Conservation (phyloP, 2,113 vertebrate species). For the Upupa epops region DNA sequence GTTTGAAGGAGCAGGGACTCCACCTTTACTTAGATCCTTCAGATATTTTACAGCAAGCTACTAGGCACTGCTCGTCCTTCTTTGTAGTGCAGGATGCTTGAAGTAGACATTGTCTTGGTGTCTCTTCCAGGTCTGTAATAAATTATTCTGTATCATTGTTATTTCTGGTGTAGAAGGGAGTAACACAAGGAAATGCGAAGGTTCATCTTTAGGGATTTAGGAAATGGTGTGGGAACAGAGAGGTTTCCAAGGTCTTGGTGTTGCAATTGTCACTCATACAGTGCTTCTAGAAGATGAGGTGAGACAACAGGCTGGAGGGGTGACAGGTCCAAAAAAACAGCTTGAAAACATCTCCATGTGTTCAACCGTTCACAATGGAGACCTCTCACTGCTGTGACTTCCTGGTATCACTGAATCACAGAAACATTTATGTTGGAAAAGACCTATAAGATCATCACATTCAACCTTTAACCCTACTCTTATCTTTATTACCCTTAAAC, state of each 20-base stretch:
- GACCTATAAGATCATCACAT: too few species aligned
- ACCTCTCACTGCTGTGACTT: accelerated
- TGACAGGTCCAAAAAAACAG: not conserved
- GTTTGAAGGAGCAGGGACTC: not conserved
- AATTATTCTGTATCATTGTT: not conserved
- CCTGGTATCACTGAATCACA: too few species aligned
- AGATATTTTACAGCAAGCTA: not conserved
- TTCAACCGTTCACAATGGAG: not conserved
- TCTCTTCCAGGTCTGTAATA: not conserved
- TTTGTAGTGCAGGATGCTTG: not conserved
- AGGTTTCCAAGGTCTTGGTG: not conserved
- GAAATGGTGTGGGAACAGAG: not conserved
- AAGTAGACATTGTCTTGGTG: not conserved
- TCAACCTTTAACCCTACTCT: too few species aligned
- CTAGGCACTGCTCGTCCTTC: not conserved
- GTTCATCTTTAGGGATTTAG: not conserved
- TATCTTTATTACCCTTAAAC: too few species aligned
- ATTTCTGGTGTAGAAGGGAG: not conserved
- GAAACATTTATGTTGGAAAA: too few species aligned
- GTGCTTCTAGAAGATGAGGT: not conserved
- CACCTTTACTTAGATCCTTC: accelerated
- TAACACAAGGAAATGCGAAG: not conserved
- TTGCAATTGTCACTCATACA: not conserved
- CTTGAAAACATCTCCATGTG: not conserved
- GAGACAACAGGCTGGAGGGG: not conserved